Percentiles rank a stretch among this genome's conserved stretches.
phyloP scores from a whole-genome alignment of 2,797 vertebrate genomes.

The Acanthis flammea region DNA sequence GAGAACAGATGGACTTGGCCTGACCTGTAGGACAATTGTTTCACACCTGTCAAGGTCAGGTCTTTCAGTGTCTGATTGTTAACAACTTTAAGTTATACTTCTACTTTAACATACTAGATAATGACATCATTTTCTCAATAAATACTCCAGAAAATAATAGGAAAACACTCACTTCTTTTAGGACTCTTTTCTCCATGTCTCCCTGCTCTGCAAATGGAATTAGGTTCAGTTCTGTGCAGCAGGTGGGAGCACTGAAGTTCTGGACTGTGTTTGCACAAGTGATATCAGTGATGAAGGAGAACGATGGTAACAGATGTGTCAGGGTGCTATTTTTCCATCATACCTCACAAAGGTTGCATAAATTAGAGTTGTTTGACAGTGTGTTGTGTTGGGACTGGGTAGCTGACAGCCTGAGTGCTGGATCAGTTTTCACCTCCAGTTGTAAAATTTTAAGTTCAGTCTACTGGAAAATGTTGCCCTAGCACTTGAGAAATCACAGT shows the following conservation, averaged over 20 bases:
- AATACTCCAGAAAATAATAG: not conserved
- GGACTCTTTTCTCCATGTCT: not conserved
- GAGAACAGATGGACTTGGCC: not conserved
- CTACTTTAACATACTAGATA: not conserved
- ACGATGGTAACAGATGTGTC: not conserved
- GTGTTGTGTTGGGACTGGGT: not conserved
- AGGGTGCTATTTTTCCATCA: not conserved
- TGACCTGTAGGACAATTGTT: not conserved
- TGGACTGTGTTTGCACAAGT: not conserved
- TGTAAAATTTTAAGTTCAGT: not conserved
- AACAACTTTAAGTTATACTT: not conserved
- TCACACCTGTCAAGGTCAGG: not conserved
- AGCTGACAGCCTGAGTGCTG: not conserved
- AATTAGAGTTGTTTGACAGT: not conserved
- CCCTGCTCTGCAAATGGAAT: not conserved
- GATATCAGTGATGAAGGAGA: not conserved
- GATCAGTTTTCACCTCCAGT: not conserved
- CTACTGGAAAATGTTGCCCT: not conserved
- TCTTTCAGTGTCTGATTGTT: not conserved
- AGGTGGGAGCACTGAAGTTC: not conserved
- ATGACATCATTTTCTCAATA: not conserved
- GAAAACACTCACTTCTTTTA: not conserved
- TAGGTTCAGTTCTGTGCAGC: not conserved
- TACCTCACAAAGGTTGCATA: not conserved
- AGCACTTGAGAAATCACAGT: not conserved